Evolutionary conservation across 2,888 invertebrate genomes (phyloP).

Genomic region (Seira musarum): DNA sequence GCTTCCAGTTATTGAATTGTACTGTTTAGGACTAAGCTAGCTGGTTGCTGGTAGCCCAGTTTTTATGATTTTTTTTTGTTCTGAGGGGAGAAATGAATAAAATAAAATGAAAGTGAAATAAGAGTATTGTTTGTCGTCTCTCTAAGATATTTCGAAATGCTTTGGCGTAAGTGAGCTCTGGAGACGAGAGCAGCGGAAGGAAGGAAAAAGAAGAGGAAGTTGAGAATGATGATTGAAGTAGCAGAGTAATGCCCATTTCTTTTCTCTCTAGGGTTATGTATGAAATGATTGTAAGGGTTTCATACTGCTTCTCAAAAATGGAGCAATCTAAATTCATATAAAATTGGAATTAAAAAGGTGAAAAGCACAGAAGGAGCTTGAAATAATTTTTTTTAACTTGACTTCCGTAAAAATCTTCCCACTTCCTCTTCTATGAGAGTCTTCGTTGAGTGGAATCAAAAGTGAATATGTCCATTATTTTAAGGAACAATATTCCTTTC

Average conservation of each 20-base stretch:
- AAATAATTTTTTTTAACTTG: not conserved
- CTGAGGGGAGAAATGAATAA: not conserved
- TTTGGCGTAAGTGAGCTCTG: not conserved
- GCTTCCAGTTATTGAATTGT: too few relatives aligned
- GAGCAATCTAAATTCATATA: slow-evolving; percentile 7
- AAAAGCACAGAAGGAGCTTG: not conserved
- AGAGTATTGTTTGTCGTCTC: not conserved
- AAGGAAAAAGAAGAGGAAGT: slow-evolving; percentile 2
- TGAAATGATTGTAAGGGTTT: not conserved
- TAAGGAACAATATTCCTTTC: too few relatives aligned
- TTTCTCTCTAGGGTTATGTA: not conserved
- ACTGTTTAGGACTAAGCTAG: not conserved
- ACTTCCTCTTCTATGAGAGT: not conserved
- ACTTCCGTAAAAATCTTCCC: not conserved
- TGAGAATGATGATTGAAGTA: not conserved
- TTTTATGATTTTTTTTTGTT: not conserved
- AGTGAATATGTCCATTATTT: too few relatives aligned
- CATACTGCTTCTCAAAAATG: not conserved
- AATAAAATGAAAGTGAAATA: not conserved
- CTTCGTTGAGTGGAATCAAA: not conserved
- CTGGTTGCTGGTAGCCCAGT: not conserved
- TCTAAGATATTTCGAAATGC: slow-evolving; percentile 1
- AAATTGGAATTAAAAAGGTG: slow-evolving; percentile 8
- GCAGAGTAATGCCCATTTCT: not conserved
- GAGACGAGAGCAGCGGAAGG: not conserved